Evolutionary conservation across 1,140 invertebrate species (phyloP).

Genomic region (Macrocentrus cingulum): DNA sequence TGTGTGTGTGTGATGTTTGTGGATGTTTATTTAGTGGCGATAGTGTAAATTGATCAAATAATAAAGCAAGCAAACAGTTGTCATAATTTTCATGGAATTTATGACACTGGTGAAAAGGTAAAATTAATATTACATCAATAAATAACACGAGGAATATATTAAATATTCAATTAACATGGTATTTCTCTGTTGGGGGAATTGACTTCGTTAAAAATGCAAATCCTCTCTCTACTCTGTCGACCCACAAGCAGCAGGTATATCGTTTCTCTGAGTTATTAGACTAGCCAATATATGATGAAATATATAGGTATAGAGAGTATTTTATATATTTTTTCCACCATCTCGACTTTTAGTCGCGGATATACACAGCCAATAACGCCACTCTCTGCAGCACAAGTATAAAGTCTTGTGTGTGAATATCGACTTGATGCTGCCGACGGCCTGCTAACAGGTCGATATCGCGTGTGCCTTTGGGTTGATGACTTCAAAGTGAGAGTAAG

Average conservation of each 20-base stretch:
- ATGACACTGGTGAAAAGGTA: no score
- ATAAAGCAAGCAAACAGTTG: no score
- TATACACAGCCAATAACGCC: slow-evolving; percentile 10
- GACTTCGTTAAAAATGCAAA: slow-evolving; percentile 17
- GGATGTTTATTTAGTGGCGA: no score
- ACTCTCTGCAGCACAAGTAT: no score
- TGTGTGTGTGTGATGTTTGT: no score
- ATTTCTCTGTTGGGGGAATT: slow-evolving; percentile 9
- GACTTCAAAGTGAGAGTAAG: slow-evolving; percentile 17
- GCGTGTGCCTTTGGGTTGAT: slow-evolving; percentile 25
- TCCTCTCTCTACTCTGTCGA: no score
- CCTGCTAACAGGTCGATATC: slow-evolving; percentile 28
- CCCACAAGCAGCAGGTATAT: no score
- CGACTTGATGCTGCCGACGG: slow-evolving; percentile 27
- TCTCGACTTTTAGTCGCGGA: not conserved
- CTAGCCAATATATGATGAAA: no score
- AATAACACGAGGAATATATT: slow-evolving; percentile 11
- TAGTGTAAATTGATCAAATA: no score
- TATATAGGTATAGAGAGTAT: not conserved
- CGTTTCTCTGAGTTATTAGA: not conserved
- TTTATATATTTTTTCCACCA: not conserved
- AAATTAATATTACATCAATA: no score
- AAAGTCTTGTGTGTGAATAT: slow-evolving; percentile 24
- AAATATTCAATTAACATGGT: slow-evolving; percentile 10
- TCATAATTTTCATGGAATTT: no score